Evolutionary conservation across 1,140 invertebrate species (phyloP), one percentile per base, ranked within the genome.

Genomic region (Lasioglossum baleicum): DNA sequence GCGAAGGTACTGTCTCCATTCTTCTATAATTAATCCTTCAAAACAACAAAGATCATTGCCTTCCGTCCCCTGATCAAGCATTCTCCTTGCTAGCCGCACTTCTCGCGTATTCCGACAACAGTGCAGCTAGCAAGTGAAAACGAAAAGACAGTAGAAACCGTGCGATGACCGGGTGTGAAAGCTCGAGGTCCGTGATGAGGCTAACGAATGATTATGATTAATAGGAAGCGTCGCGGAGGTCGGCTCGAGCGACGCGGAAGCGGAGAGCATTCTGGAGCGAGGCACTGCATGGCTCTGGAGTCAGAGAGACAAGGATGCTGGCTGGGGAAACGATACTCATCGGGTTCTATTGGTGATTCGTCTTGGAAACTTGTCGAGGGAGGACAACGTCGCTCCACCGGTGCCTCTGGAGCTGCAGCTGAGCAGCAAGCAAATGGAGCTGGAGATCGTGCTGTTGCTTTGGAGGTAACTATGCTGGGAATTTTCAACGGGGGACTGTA

Each of bases 391-490:
- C 90, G 86, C 94, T 90, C 92, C 94, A 91, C 90, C 93, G 91
- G 92, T 88, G 66, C 90, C 89, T 56, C 88, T 96, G 26, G 96
- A 97, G 88, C 94, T 96, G 88, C 95, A 97, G 86, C 94, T 97
- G 2, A 96, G 95, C 7, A 95, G 95, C 7, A 97, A 97, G 86
- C 96, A 97, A 88, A 95, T 97, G 94, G 96, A 97, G 89, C 94
- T 97, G 48, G 96, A 97, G 86, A 95, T 97, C 63, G 94, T 97
- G 2, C 93, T 97, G n/a, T 94, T 96, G 88, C 94, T 97, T 48
- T 97, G 96, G 94, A 95, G 96, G 95, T 96, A 91, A 92, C 2
- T 35, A 15, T 40, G 10, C 2, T 35, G 7, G 6, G 31, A 60
- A 40, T 0, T 7, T 60, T n/a, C 15, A 20, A 31, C 44, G 10